Evolutionary conservation across 1,140 invertebrate genomes (phyloP).

Genomic region (Macrobrachium nipponense): DNA sequence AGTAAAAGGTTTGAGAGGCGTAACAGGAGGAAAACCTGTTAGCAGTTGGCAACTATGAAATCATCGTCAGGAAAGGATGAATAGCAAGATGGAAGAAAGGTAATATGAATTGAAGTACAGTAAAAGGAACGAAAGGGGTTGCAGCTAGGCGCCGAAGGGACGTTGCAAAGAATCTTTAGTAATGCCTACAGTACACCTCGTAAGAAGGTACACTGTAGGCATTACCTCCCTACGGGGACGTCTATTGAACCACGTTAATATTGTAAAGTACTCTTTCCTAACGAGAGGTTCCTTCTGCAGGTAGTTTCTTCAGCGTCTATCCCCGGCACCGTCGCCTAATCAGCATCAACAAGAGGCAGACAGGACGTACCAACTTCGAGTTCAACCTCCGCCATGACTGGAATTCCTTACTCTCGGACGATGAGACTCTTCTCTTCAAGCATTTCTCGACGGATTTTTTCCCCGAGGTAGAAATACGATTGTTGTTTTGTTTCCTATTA

Average conservation of each 20-base stretch:
- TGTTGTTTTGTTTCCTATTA: background rate
- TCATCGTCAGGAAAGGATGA: no score
- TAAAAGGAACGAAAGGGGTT: no score
- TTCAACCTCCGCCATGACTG: constrained; percentile 72
- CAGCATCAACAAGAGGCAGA: constrained; percentile 71
- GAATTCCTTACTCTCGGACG: constrained; percentile 70
- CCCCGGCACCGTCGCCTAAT: constrained; percentile 71
- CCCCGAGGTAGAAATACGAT: constrained; percentile 66
- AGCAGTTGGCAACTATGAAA: no score
- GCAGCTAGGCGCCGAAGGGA: no score
- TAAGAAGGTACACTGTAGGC: no score
- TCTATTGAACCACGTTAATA: background rate
- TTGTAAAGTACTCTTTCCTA: background rate
- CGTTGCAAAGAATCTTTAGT: no score
- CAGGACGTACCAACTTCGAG: constrained; percentile 70
- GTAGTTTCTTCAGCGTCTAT: constrained; percentile 69
- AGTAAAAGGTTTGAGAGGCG: no score
- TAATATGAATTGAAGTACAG: no score
- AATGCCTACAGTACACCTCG: no score
- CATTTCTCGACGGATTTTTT: constrained; percentile 70
- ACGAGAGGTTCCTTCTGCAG: constrained; percentile 63
- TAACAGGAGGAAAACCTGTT: no score
- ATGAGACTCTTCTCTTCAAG: constrained; percentile 67
- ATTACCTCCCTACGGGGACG: no score
- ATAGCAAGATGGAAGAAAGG: no score